These are phyloP conservation scores for Petrosia ficiformis DNA, from an alignment of 37 sponge, comb jelly and placozoan genomes.

Conservation along the genomic window DNA sequence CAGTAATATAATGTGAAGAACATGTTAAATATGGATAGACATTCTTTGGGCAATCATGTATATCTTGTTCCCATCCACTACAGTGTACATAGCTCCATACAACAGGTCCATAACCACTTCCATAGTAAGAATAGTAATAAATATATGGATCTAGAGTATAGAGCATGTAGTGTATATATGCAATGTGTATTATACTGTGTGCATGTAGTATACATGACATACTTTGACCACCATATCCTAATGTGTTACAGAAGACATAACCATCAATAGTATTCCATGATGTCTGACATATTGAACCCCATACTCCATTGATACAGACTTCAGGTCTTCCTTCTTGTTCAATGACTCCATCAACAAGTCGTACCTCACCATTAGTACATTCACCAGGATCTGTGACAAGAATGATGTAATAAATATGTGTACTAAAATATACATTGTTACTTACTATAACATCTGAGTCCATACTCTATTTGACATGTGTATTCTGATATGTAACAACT, in stretches of 20 bases:
- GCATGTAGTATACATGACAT: no score
- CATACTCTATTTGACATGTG: neutral
- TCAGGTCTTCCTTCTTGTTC: constrained; percentile 1
- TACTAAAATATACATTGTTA: no score
- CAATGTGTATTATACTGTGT: no score
- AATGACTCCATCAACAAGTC: neutral
- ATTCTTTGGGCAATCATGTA: neutral
- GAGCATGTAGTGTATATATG: no score
- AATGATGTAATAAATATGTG: no score
- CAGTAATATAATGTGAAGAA: neutral
- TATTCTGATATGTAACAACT: neutral
- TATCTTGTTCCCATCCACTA: neutral
- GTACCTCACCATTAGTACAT: neutral
- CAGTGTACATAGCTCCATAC: neutral
- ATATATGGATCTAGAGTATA: neutral
- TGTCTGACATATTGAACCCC: neutral
- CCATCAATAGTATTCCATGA: neutral
- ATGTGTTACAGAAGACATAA: neutral
- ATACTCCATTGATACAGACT: constrained; percentile 6
- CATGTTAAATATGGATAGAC: neutral
- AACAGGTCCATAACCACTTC: constrained; percentile 2
- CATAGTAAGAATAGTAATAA: constrained; percentile 3
- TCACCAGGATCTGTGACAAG: constrained; percentile 4
- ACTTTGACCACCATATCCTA: neutral
- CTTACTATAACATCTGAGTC: neutral